phyloP scores from a whole-genome alignment of 2,888 invertebrate species.

The Anthophora plumipes region DNA sequence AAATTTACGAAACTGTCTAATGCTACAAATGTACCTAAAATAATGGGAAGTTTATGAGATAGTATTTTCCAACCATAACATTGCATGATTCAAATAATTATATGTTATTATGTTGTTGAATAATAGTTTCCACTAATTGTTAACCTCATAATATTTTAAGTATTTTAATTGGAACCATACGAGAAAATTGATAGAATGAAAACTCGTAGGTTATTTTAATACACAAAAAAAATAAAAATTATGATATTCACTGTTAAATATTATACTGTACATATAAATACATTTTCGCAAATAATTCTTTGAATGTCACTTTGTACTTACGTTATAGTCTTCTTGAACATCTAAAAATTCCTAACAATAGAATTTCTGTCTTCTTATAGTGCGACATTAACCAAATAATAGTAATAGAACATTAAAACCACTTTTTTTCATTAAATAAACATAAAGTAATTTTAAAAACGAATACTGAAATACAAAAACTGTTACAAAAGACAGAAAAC shows the following conservation, averaged over 20 bases:
- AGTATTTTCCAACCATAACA: background rate
- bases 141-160: constrained; percentile 20
- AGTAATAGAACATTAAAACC: background rate
- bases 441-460: constrained; percentile 20
- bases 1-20: background rate
- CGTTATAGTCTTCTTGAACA: background rate
- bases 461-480: constrained; percentile 7
- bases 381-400: background rate
- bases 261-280: too few relatives aligned
- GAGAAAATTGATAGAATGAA: background rate
- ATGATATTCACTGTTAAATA: background rate
- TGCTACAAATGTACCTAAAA: background rate
- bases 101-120: background rate
- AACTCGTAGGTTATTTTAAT: background rate
- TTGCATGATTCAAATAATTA: background rate
- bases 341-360: background rate
- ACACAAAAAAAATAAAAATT: background rate
- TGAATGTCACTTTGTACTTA: constrained; percentile 41
- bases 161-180: background rate
- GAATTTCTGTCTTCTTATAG: background rate
- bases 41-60: too few relatives aligned
- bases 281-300: constrained; percentile 19
- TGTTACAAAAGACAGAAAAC: constrained; percentile 12
- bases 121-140: background rate
- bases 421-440: background rate